Evolutionary conservation across 2,113 vertebrate genomes (phyloP).

Genomic region (Burhinus oedicnemus): DNA sequence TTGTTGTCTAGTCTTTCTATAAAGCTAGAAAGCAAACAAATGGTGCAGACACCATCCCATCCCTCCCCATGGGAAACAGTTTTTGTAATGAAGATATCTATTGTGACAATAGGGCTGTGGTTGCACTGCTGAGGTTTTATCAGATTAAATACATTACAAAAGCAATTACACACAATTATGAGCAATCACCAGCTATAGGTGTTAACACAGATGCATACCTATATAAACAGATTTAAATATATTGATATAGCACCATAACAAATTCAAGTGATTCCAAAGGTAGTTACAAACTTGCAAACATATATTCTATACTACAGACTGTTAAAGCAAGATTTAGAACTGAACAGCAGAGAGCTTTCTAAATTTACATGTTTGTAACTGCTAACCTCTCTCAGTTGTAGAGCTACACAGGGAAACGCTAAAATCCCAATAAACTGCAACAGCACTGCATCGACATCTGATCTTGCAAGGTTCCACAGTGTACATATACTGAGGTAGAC

Average conservation of each 20-base stretch:
- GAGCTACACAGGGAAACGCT: conserved; percentile 29
- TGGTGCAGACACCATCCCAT: conserved; percentile 2
- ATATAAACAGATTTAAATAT: conserved; percentile 13
- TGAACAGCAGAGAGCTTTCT: background rate
- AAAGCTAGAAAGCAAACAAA: conserved; percentile 22
- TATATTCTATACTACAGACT: conserved; percentile 9
- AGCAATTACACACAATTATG: conserved; percentile 20
- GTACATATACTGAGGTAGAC: conserved; percentile 72
- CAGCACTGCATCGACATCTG: background rate
- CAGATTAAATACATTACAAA: conserved; percentile 47
- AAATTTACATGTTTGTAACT: conserved; percentile 12
- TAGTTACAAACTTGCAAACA: conserved; percentile 60
- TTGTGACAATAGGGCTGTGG: conserved; percentile 43
- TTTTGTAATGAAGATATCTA: conserved; percentile 19
- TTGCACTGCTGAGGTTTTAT: conserved; percentile 56
- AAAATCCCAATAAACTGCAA: background rate
- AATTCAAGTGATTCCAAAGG: conserved; percentile 63
- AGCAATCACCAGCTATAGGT: background rate
- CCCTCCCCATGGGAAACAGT: background rate
- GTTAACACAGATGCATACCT: background rate
- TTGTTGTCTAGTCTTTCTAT: background rate
- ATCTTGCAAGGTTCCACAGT: conserved; percentile 31
- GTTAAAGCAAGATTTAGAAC: background rate
- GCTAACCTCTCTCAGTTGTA: conserved; percentile 1
- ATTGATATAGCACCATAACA: conserved; percentile 69